Percentiles rank a stretch among this genome's conserved stretches.
These are phyloP conservation scores for Chroicocephalus ridibundus DNA, from an alignment of 2,113 vertebrate species.

Conservation along the genomic window DNA sequence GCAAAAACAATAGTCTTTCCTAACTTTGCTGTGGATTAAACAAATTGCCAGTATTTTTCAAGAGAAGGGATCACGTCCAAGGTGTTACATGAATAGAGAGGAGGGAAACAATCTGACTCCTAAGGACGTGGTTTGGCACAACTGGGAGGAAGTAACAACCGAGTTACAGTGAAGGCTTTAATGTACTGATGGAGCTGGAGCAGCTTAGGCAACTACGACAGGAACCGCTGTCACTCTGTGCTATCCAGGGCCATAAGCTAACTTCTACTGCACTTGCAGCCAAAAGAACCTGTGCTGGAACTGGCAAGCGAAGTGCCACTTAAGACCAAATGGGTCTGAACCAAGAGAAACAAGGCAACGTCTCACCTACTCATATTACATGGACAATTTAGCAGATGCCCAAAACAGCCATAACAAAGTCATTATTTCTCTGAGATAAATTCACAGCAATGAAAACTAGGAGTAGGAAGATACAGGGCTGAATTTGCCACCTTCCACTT, in stretches of 20 bases:
- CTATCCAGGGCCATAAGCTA: neutral
- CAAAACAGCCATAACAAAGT: neutral
- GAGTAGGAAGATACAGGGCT: neutral
- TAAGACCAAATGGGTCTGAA: neutral
- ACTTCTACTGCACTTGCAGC: neutral
- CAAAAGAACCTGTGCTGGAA: neutral
- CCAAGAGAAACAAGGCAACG: neutral
- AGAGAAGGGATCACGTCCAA: neutral
- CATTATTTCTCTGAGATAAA: neutral
- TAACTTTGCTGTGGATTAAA: neutral
- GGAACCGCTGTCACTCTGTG: neutral
- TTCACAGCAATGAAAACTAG: neutral
- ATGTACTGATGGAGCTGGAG: neutral
- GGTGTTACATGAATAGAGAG: neutral
- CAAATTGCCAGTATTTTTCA: neutral
- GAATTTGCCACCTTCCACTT: neutral
- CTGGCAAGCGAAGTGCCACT: neutral
- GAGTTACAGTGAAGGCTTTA: neutral
- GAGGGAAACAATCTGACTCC: neutral
- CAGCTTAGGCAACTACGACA: neutral
- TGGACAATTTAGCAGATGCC: neutral
- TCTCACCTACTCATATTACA: neutral
- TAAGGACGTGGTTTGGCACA: neutral
- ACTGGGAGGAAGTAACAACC: neutral
- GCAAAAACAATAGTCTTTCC: neutral